Conservation (phyloP, 1,140 invertebrate species). For the Scaptomyza pallida region DNA sequence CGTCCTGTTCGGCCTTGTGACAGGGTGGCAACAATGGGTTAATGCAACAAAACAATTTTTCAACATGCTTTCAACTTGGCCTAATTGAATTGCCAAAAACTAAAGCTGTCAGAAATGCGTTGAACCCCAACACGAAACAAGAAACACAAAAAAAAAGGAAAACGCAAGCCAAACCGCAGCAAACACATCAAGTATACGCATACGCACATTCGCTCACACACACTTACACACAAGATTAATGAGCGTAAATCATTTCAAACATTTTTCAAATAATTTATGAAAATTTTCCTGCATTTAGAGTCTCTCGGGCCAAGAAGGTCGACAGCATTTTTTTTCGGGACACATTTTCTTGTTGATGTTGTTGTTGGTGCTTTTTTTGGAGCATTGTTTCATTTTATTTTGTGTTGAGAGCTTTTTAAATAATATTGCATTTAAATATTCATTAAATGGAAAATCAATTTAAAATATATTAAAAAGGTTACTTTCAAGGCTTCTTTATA, state of each 20-base stretch:
- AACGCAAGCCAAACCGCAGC: constrained; percentile 22
- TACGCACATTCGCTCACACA: constrained; percentile 4
- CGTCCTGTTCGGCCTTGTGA: constrained; percentile 2
- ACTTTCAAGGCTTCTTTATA: no score
- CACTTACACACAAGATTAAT: constrained; percentile 52
- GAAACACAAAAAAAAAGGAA: constrained; percentile 8
- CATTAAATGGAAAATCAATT: no score
- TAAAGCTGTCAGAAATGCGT: constrained; percentile 63
- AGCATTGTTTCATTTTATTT: constrained; percentile 38
- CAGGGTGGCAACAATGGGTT: constrained; percentile 43
- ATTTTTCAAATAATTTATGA: constrained; percentile 69
- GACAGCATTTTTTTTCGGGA: constrained; percentile 45
- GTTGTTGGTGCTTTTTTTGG: constrained; percentile 23
- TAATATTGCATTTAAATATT: no score
- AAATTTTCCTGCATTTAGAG: constrained; percentile 47
- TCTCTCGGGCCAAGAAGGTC: constrained; percentile 21
- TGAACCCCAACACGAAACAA: constrained; percentile 8
- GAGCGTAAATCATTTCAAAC: constrained; percentile 64
- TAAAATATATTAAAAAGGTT: no score
- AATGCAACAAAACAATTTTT: constrained; percentile 61
- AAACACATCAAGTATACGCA: neutral
- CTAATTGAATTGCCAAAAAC: constrained; percentile 68
- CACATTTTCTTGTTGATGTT: constrained; percentile 41
- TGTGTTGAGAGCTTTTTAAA: no score
- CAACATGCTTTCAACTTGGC: constrained; percentile 60